Evolutionary conservation across 2,888 invertebrate species (phyloP).

Genomic region (Prenolepis imparis): DNA sequence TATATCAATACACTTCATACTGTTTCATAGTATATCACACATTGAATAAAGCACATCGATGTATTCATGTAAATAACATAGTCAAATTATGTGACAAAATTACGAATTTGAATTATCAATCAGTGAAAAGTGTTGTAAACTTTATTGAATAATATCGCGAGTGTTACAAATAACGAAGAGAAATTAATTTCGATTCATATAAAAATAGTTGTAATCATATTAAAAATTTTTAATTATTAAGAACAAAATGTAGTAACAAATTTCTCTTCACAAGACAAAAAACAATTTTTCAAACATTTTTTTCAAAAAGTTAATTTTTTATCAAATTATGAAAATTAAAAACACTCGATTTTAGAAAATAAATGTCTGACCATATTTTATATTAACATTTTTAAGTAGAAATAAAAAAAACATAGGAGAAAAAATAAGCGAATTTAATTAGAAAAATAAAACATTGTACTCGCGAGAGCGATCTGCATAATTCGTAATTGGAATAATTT

Average conservation of each 20-base stretch:
- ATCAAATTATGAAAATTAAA: background rate
- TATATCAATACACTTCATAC: constrained; percentile 27
- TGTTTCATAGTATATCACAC: constrained; percentile 24
- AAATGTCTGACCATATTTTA: background rate
- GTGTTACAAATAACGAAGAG: background rate
- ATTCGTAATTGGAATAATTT: background rate
- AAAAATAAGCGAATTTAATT: background rate
- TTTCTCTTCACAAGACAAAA: background rate
- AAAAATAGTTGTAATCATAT: background rate
- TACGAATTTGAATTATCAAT: background rate
- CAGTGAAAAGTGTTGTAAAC: background rate
- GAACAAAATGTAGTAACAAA: background rate
- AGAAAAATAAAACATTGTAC: background rate
- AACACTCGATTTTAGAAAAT: background rate
- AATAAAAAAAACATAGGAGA: background rate
- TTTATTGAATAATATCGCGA: background rate
- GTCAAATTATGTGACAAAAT: constrained; percentile 2
- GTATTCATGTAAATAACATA: background rate
- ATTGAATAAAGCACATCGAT: constrained; percentile 11
- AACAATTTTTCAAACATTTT: background rate
- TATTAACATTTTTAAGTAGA: background rate
- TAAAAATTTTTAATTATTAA: background rate
- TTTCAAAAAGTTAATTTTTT: background rate
- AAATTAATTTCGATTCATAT: background rate
- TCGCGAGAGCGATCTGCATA: background rate